phyloP scores from a whole-genome alignment of 2,797 vertebrate species.

The Avahi laniger region DNA sequence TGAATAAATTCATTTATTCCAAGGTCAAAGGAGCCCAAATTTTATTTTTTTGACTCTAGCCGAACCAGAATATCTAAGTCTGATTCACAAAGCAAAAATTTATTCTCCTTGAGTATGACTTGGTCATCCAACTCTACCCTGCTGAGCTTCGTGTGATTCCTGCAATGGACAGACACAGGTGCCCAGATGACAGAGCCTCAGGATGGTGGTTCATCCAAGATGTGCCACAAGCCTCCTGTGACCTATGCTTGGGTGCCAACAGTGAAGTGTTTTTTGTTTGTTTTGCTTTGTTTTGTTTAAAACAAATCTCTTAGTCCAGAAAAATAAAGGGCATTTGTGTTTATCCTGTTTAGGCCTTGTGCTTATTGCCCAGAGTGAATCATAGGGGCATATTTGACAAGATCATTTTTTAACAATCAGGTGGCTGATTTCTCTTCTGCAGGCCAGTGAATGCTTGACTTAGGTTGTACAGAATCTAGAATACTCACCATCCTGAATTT shows the following conservation, averaged over 20 bases:
- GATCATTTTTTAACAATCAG: neutral
- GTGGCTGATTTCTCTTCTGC: neutral
- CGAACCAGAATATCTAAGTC: neutral
- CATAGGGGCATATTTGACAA: neutral
- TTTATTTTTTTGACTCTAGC: neutral
- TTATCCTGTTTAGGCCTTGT: neutral
- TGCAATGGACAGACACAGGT: neutral
- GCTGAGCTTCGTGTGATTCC: neutral
- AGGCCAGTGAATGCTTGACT: neutral
- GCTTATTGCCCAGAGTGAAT: neutral
- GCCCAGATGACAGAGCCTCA: neutral
- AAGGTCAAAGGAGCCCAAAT: slow-evolving; percentile 45
- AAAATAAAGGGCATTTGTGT: neutral
- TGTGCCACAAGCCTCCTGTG: neutral
- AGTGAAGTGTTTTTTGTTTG: neutral
- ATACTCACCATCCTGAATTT: neutral
- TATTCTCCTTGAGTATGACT: neutral
- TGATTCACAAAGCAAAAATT: neutral
- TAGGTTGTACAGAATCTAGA: neutral
- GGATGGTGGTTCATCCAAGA: neutral
- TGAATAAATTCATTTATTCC: slow-evolving; percentile 26
- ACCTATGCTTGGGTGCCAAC: neutral
- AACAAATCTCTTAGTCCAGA: neutral
- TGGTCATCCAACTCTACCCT: neutral
- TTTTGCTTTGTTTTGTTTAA: neutral